Base-by-base conservation (phyloP, 2,113 vertebrate species). In the Motacilla tschutschensis region DNA sequence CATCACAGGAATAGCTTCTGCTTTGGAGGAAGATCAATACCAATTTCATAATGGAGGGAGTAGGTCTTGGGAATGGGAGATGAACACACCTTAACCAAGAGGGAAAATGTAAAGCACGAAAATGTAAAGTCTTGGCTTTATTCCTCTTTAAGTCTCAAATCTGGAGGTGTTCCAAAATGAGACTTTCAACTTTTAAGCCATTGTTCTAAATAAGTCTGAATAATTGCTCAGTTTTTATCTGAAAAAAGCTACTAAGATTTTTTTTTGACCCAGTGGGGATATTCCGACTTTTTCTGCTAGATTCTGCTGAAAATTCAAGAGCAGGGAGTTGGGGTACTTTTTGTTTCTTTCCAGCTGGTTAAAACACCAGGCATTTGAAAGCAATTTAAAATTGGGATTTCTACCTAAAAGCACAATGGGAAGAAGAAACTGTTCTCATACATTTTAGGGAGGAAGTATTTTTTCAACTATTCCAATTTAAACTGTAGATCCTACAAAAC, bases 21-120 rank as follows among this genome's bases (percentile, higher is more conserved):
- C 55, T 89, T 60, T 75, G 66, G 57, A 78, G 41, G 33, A 66
- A 87, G 69, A 85, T 80, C 51, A 83, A 66, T 55, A 31, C 28
- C 54, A 40, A 10, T 83, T 94, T 83, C 57, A 51, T 70, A 71
- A 73, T 20, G 53, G 19, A 78, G 35, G 36, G 48, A 88, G 38
- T 17, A 71, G 19, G 24, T 78, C 28, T 79, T 81, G 25, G n/a
- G 24, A 16, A 58, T 38, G 55, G n/a, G 26, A 58, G 4, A 38
- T 28, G 54, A 80, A 58, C 40, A 71, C 24, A 54, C 20, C 47
- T 63, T 71, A 46, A 70, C 60, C 50, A 77, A 9, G 33, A 40
- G 46, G 26, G 26, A 51, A 83, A 89, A 71, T 35, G 18, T 48
- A 72, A 60, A 83, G 5, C 29, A 65, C 18, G 33, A 33, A 33